These are phyloP conservation scores for Watersipora subatra DNA, from an alignment of 1,140 invertebrate species.

Conservation along the genomic window DNA sequence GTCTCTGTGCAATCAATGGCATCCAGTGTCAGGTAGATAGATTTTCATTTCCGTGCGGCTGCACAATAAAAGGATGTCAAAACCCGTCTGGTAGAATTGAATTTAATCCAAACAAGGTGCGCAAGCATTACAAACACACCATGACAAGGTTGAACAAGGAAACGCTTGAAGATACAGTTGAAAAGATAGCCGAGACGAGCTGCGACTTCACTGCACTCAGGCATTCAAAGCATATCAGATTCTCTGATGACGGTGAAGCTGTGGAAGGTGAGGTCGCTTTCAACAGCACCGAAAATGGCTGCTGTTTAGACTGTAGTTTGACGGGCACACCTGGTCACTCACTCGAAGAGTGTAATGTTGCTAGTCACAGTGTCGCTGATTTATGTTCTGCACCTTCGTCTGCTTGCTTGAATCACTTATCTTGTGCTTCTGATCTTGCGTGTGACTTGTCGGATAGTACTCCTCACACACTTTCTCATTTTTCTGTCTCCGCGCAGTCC, in stretches of 20 bases:
- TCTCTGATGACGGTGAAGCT: conserved; percentile 8
- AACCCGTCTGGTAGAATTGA: conserved; percentile 85
- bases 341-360: neutral
- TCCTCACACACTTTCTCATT: conserved; percentile 5
- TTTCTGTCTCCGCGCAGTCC: conserved; percentile 12
- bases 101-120: conserved; percentile 84
- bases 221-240: conserved; percentile 10
- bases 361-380: neutral
- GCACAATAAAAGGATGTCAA: conserved; percentile 79
- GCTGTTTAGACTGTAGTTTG: conserved; percentile 37
- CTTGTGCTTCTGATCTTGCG: neutral
- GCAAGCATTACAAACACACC: conserved; percentile 94
- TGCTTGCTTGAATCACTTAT: neutral
- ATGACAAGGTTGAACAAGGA: conserved; percentile 85
- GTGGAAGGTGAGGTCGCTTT: conserved; percentile 22
- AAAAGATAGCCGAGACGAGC: conserved; percentile 9
- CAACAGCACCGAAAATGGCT: conserved; percentile 36
- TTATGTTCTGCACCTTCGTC: conserved; percentile 6
- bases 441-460: no score
- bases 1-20: conserved; percentile 78
- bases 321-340: conserved; percentile 8
- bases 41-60: conserved; percentile 89
- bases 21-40: conserved; percentile 95
- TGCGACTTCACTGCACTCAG: conserved; percentile 16
- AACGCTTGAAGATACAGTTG: conserved; percentile 50